Conservation (phyloP, 2,888 invertebrate genomes). For the Drosophila maculinotata region DNA sequence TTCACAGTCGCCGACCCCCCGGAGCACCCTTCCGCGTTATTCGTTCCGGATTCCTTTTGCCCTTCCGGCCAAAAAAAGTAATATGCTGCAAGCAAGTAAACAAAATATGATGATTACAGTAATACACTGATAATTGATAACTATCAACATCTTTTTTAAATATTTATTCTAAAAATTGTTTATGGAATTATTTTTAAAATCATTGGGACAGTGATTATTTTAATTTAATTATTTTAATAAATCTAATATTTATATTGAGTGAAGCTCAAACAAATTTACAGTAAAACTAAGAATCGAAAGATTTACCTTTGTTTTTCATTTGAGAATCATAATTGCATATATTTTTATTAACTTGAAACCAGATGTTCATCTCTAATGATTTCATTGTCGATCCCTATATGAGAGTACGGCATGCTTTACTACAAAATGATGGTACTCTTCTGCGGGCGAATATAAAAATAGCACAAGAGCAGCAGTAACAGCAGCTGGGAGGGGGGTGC, state of each 20-base stretch:
- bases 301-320: too few relatives aligned
- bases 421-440: conserved; percentile 18
- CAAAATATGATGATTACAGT: neutral
- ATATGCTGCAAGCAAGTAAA: conserved; percentile 15
- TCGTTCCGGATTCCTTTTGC: conserved; percentile 25
- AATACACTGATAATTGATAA: too few relatives aligned
- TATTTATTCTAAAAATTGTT: too few relatives aligned
- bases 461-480: conserved; percentile 26
- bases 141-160: too few relatives aligned
- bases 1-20: conserved; percentile 52
- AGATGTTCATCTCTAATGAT: neutral
- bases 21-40: neutral
- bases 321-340: too few relatives aligned
- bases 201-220: too few relatives aligned
- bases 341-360: neutral
- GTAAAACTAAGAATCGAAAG: too few relatives aligned
- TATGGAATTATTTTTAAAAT: too few relatives aligned
- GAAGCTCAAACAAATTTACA: too few relatives aligned
- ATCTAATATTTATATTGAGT: too few relatives aligned
- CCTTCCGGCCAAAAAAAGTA: conserved; percentile 23
- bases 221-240: too few relatives aligned
- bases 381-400: neutral
- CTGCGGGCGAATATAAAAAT: conserved; percentile 29
- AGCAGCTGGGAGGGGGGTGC: neutral
- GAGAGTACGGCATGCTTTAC: neutral